Evolutionary conservation across 2,888 invertebrate genomes (phyloP), one percentile per base, ranked within the genome.

Genomic region (Tenthredo amoena): DNA sequence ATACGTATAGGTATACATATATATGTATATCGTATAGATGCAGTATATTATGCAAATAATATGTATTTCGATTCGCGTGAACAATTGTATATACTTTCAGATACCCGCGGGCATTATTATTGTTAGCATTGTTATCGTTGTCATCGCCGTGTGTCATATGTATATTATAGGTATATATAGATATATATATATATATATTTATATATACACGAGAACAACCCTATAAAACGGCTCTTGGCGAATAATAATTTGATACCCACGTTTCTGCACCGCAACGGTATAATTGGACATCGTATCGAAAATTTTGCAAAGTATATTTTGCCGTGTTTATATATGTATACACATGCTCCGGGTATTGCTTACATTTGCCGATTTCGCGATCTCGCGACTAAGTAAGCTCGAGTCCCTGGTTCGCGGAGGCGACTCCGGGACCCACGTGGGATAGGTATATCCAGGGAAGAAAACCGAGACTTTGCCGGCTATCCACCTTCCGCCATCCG

Each of bases 391-490:
- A 5, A 21, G 10, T 26, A 5, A 21, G 10, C 40, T 43, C 21
- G 43, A 43, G 43, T 43, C n/a, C 40, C 40, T 43, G 4, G 10
- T n/a, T 74, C 40, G 40, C 40, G 43, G 6, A 43, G 26, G 9
- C 40, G 72, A 18, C 68, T 31, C 76, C 26, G 50, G 50, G 31
- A 47, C 18, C 21, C 26, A 50, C 76, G 34, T 6, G 76, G 21
- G 15, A 47, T 47, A 47, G 15, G 15, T 47, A 47, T 26, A 31
- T 74, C 43, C 40, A 74, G 47, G 74, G 40, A 47, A 77, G 76
- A 77, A 55, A 55, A 77, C 76, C n/a, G 76, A 77, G 76, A 77
- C 76, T 50, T 18, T 12, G 50, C 47, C 74, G 47, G 74, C 26
- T 40, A 74, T 74, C 74, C 40, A 37, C 72, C 47, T 47, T 47